Evolutionary conservation across 2,888 invertebrate species (phyloP).

Genomic region (Busseola fusca): DNA sequence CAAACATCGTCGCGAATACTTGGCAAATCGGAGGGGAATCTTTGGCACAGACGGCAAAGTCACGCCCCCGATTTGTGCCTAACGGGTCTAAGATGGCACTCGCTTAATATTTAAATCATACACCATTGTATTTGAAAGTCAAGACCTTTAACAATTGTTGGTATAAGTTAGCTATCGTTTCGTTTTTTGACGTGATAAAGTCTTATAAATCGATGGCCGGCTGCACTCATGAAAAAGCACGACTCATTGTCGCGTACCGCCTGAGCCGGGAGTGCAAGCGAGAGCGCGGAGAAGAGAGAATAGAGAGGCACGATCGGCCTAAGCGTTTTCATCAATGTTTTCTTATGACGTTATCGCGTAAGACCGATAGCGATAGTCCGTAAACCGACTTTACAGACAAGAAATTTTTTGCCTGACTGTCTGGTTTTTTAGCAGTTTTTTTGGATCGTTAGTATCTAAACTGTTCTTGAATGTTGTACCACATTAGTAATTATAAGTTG

Average conservation of each 20-base stretch:
- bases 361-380: too few relatives aligned
- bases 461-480: background rate
- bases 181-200: too few relatives aligned
- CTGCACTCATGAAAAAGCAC: too few relatives aligned
- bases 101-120: slow-evolving; percentile 54
- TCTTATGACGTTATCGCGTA: too few relatives aligned
- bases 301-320: too few relatives aligned
- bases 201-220: too few relatives aligned
- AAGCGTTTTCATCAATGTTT: too few relatives aligned
- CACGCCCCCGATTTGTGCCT: slow-evolving; percentile 72
- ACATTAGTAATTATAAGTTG: slow-evolving; percentile 11
- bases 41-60: slow-evolving; percentile 74
- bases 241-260: too few relatives aligned
- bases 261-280: too few relatives aligned
- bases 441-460: background rate
- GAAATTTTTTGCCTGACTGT: background rate
- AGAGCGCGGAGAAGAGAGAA: too few relatives aligned
- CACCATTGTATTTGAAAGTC: slow-evolving; percentile 44
- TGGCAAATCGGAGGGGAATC: slow-evolving; percentile 73
- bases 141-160: slow-evolving; percentile 35
- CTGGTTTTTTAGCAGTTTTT: slow-evolving; percentile 2
- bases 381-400: too few relatives aligned
- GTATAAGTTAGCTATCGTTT: slow-evolving; percentile 2
- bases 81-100: slow-evolving; percentile 67
- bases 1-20: slow-evolving; percentile 70